Evolutionary conservation across 2,888 invertebrate genomes (phyloP).

Genomic region (Phyto melanocephala): DNA sequence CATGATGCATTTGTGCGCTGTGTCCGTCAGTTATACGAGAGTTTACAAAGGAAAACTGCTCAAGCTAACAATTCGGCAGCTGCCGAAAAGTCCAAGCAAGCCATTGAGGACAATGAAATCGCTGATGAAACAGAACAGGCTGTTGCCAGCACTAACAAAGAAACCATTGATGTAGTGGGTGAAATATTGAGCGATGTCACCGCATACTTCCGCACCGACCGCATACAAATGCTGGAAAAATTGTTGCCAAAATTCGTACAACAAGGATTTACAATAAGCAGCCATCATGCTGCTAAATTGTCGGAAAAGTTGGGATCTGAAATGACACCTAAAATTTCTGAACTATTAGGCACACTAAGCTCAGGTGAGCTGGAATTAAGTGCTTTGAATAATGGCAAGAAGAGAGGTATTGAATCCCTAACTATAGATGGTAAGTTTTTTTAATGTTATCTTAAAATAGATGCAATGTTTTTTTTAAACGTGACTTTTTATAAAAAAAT

Average conservation of each 20-base stretch:
- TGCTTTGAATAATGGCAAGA: slow-evolving; percentile 75
- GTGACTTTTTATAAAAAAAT: too few species aligned
- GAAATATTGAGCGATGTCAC: slow-evolving; percentile 81
- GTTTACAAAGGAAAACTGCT: slow-evolving; percentile 71
- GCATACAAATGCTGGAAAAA: slow-evolving; percentile 79
- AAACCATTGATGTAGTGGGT: slow-evolving; percentile 80
- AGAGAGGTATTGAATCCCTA: slow-evolving; percentile 71
- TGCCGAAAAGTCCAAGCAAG: slow-evolving; percentile 78
- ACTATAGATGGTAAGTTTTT: slow-evolving; percentile 75
- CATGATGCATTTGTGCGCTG: slow-evolving; percentile 83
- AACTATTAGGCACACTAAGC: slow-evolving; percentile 82
- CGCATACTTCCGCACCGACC: slow-evolving; percentile 78
- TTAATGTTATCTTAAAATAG: too few species aligned
- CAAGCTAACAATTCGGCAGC: slow-evolving; percentile 40
- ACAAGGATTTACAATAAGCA: slow-evolving; percentile 84
- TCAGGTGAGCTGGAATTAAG: slow-evolving; percentile 82
- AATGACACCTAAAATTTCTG: slow-evolving; percentile 83
- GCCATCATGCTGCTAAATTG: slow-evolving; percentile 82
- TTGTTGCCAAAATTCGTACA: slow-evolving; percentile 81
- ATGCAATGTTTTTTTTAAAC: too few species aligned
- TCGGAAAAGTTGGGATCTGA: slow-evolving; percentile 83
- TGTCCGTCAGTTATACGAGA: slow-evolving; percentile 81
- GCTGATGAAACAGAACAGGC: slow-evolving; percentile 74
- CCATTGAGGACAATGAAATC: slow-evolving; percentile 61
- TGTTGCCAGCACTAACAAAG: slow-evolving; percentile 47